A percentile compares a stretch with the other conserved stretches of the same genome.
These are phyloP conservation scores for Trichopoda pennipes DNA, from an alignment of 2,888 invertebrate species.

Conservation along the genomic window DNA sequence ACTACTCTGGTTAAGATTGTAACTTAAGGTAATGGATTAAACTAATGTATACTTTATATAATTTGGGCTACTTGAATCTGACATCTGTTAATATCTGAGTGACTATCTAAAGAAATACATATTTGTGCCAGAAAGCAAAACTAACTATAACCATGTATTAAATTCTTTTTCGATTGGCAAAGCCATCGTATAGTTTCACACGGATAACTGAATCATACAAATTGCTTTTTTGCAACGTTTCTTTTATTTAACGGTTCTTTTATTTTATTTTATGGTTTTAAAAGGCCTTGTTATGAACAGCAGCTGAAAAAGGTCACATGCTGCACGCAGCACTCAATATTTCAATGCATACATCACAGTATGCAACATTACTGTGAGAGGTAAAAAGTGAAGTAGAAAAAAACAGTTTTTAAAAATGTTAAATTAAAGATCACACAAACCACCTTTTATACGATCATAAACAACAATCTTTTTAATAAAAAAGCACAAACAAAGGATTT, in stretches of 20 bases:
- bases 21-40: too few relatives aligned
- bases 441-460: slow-evolving; percentile 66
- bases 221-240: slow-evolving; percentile 23
- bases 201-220: slow-evolving; percentile 40
- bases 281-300: slow-evolving; percentile 11
- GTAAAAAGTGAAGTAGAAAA: slow-evolving; percentile 41
- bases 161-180: too few relatives aligned
- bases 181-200: not conserved
- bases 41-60: too few relatives aligned
- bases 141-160: too few relatives aligned
- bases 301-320: slow-evolving; percentile 11
- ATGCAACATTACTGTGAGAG: slow-evolving; percentile 31
- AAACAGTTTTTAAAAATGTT: slow-evolving; percentile 32
- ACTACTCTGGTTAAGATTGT: too few relatives aligned
- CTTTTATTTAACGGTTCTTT: slow-evolving; percentile 40
- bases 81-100: too few relatives aligned
- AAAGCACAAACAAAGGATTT: slow-evolving; percentile 34
- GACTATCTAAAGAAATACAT: not conserved
- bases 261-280: not conserved
- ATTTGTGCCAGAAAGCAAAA: not conserved
- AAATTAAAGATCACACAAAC: slow-evolving; percentile 63
- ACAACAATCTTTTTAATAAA: slow-evolving; percentile 55
- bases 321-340: slow-evolving; percentile 13
- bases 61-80: too few relatives aligned
- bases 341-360: slow-evolving; percentile 14